Base-by-base conservation (phyloP, 2,113 vertebrate species). In the Thinocorus orbignyianus region DNA sequence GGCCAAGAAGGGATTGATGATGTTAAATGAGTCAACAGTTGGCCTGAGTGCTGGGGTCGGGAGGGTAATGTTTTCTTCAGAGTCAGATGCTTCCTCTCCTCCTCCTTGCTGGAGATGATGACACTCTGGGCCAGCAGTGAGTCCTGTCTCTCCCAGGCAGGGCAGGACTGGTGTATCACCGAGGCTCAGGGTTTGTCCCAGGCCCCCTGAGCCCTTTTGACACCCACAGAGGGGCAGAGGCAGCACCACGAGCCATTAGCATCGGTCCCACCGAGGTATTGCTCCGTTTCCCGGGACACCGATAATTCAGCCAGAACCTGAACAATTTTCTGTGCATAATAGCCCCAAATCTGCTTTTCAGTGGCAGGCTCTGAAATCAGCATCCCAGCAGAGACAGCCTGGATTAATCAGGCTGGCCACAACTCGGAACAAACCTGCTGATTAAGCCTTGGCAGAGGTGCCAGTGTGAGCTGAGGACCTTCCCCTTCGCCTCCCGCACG, bases 401-500 rank as follows among this genome's bases (percentile, higher is more conserved):
- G 64, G 93, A 73, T 93, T 94, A 96, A 96, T 93, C 95, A 95
- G 85, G n/a, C 79, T 66, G 93, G 87, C 94, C 95, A 73, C n/a
- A 54, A 54, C 93, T 88, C 4, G 9, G 87, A 95, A 93, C 93
- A 96, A 96, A 95, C 94, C 88, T 80, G 71, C 95, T 96, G 94
- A 88, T 91, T 80, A 81, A 88, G 90, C 51, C 89, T 68, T 68
- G 95, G 94, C 86, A 83, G 86, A 70, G 86, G 71, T 8, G 3
- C 42, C 12, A 0, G 39, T 1, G 12, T 33, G 91, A 17, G 77
- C 33, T 35, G 3, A 20, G 84, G 76, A 35, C 70, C 30, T 68
- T 35, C 13, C 76, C 71, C 13, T 22, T 24, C 9, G 51, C 72
- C 37, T 86, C 86, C 82, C 6, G 41, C 82, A 3, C 44, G 18